Evolutionary conservation across 2,797 vertebrate genomes (phyloP).

Genomic region (Spheniscus humboldti): DNA sequence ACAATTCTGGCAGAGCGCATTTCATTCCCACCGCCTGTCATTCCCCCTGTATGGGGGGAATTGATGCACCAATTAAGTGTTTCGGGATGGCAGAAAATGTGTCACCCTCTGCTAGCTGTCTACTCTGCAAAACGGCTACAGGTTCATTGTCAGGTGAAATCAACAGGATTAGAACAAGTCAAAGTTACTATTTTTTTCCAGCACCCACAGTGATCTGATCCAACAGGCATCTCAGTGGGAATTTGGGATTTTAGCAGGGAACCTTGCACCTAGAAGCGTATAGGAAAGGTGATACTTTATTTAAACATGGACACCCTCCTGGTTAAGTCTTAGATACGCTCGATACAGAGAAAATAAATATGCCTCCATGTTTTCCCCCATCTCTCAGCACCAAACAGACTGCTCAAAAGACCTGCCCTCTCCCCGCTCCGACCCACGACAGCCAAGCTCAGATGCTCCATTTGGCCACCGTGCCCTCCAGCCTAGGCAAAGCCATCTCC

Average conservation of each 20-base stretch:
- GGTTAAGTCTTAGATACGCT: background rate
- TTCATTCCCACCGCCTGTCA: accelerated
- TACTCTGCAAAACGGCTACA: background rate
- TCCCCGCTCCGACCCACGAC: accelerated
- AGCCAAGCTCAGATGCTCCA: background rate
- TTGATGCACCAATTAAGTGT: background rate
- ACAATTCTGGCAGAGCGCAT: accelerated
- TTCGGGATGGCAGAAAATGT: background rate
- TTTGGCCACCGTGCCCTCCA: background rate
- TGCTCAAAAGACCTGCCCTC: background rate
- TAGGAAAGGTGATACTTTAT: background rate
- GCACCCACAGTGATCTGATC: background rate
- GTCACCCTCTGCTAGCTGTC: background rate
- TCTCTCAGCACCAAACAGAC: background rate
- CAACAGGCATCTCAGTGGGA: accelerated
- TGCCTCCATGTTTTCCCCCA: accelerated
- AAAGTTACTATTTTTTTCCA: background rate
- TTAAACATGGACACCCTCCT: background rate
- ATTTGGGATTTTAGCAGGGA: background rate
- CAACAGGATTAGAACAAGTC: background rate
- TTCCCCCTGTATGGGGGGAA: background rate
- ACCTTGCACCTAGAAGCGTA: background rate
- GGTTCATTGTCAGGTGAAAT: background rate
- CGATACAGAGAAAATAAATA: background rate
- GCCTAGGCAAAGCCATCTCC: background rate